phyloP scores from a whole-genome alignment of 2,888 invertebrate species.

The Mellilla xanthometata region DNA sequence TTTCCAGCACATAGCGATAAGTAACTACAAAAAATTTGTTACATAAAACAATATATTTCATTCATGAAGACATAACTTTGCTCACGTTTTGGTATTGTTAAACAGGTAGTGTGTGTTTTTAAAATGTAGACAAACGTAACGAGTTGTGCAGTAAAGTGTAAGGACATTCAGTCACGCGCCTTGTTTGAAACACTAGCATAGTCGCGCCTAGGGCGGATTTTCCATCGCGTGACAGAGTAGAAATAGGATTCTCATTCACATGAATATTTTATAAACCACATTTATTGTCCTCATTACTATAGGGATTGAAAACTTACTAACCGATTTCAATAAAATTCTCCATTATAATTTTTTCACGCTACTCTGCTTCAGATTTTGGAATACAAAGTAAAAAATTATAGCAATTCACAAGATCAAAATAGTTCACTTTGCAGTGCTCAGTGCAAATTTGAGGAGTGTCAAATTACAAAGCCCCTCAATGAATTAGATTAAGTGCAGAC shows the following conservation, averaged over 20 bases:
- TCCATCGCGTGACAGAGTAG: conserved; percentile 38
- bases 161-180: conserved; percentile 28
- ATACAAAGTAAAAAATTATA: too few relatives aligned
- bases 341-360: too few relatives aligned
- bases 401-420: too few relatives aligned
- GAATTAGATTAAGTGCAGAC: conserved; percentile 15
- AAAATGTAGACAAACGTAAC: conserved; percentile 10
- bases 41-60: conserved; percentile 4
- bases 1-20: background rate
- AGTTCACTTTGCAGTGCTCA: too few relatives aligned
- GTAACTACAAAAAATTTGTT: conserved; percentile 4
- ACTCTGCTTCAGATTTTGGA: too few relatives aligned
- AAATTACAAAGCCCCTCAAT: conserved; percentile 8
- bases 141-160: conserved; percentile 20
- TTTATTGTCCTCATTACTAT: conserved; percentile 4
- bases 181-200: conserved; percentile 21
- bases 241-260: conserved; percentile 24
- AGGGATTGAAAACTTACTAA: too few relatives aligned
- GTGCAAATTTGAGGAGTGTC: too few relatives aligned
- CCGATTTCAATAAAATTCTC: too few relatives aligned
- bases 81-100: too few relatives aligned
- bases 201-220: conserved; percentile 35
- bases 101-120: too few relatives aligned
- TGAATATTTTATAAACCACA: conserved; percentile 21
- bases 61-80: too few relatives aligned